These are phyloP conservation scores for Hipposideros armiger DNA, from an alignment of 2,113 vertebrate species.

Conservation along the genomic window DNA sequence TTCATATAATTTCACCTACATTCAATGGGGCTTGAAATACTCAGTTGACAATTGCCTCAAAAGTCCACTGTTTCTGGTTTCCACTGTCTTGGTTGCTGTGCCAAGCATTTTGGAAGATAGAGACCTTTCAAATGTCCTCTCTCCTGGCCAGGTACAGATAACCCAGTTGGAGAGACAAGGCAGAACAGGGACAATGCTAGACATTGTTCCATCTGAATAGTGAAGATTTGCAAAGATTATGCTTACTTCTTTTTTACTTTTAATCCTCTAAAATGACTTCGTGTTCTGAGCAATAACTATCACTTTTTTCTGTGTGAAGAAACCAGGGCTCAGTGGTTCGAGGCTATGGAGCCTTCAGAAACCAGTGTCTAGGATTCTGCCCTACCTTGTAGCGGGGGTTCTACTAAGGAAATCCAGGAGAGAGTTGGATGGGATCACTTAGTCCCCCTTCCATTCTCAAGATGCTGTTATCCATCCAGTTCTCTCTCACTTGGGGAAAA, in stretches of 20 bases:
- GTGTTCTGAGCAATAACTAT: not conserved
- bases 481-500: not conserved
- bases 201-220: not conserved
- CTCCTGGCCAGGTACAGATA: not conserved
- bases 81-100: fast-evolving
- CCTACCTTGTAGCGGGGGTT: not conserved
- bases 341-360: not conserved
- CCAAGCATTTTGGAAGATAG: not conserved
- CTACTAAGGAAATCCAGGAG: not conserved
- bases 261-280: not conserved
- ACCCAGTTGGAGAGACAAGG: not conserved
- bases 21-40: not conserved
- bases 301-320: not conserved
- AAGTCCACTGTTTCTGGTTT: not conserved
- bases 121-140: not conserved
- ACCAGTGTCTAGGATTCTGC: not conserved
- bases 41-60: not conserved
- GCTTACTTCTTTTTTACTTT: not conserved
- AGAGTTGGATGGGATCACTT: not conserved
- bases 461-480: not conserved
- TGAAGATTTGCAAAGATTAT: not conserved
- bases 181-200: not conserved
- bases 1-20: not conserved
- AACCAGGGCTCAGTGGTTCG: not conserved
- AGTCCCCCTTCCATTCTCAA: not conserved